Percentiles rank a stretch among this genome's conserved stretches.
Conservation (phyloP, 2,113 vertebrate genomes). For the Beaufortia kweichowensis region DNA sequence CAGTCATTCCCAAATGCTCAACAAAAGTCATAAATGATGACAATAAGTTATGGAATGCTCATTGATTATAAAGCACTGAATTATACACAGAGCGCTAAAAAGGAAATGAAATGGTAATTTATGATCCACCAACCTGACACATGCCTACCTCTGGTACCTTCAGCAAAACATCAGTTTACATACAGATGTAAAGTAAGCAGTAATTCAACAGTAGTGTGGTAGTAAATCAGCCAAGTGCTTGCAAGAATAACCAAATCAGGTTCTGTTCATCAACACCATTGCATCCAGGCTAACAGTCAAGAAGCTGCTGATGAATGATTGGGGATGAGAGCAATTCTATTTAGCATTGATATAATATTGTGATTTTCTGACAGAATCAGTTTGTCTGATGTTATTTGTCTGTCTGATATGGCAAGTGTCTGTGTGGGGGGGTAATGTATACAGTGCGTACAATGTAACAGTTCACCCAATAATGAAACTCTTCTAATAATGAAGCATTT, state of each 20-base stretch:
- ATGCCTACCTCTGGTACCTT: neutral
- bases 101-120: neutral
- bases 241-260: neutral
- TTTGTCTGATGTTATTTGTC: too few relatives aligned
- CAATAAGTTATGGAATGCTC: neutral
- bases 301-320: neutral
- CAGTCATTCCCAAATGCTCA: neutral
- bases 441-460: too few relatives aligned
- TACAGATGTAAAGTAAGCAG: neutral
- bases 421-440: too few relatives aligned
- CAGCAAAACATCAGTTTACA: neutral
- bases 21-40: neutral
- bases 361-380: too few relatives aligned
- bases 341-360: neutral
- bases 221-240: neutral
- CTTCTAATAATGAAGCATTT: too few relatives aligned
- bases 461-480: too few relatives aligned
- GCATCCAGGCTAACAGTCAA: neutral
- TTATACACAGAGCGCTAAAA: neutral
- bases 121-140: neutral
- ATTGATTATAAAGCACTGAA: neutral
- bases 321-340: neutral
- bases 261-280: constrained; percentile 1
- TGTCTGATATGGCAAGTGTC: too few relatives aligned
- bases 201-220: neutral